Conservation (phyloP, 2,797 vertebrate genomes). For the Anguilla anguilla region DNA sequence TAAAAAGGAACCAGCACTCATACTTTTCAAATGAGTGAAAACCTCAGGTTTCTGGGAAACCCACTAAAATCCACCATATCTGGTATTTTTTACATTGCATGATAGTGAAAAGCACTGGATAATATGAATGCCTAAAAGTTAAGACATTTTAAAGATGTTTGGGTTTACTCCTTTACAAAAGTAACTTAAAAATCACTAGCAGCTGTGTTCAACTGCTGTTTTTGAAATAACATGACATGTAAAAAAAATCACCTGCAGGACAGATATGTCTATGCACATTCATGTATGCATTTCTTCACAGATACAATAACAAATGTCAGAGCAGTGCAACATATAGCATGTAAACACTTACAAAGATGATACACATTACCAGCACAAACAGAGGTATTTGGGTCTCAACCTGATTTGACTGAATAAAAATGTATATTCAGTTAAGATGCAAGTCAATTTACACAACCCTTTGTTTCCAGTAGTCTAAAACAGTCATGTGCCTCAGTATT, state of each 20-base stretch:
- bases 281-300: neutral
- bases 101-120: neutral
- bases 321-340: conserved; percentile 33
- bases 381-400: conserved; percentile 4
- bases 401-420: conserved; percentile 24
- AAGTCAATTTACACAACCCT: neutral
- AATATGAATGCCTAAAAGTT: neutral
- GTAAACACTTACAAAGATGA: neutral
- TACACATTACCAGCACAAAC: neutral
- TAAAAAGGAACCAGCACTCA: neutral
- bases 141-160: neutral
- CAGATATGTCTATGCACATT: conserved; percentile 4
- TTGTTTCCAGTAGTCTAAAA: conserved; percentile 39
- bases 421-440: conserved; percentile 13
- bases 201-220: neutral
- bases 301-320: neutral
- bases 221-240: conserved; percentile 21
- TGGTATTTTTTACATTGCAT: neutral
- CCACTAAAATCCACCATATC: neutral
- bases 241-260: conserved; percentile 11
- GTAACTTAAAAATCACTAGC: neutral
- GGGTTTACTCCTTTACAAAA: neutral
- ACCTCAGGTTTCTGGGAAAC: neutral
- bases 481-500: neutral
- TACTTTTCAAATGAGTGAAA: neutral